Evolutionary conservation across 2,888 invertebrate genomes (phyloP).

Genomic region (Macrosiphum euphorbiae): DNA sequence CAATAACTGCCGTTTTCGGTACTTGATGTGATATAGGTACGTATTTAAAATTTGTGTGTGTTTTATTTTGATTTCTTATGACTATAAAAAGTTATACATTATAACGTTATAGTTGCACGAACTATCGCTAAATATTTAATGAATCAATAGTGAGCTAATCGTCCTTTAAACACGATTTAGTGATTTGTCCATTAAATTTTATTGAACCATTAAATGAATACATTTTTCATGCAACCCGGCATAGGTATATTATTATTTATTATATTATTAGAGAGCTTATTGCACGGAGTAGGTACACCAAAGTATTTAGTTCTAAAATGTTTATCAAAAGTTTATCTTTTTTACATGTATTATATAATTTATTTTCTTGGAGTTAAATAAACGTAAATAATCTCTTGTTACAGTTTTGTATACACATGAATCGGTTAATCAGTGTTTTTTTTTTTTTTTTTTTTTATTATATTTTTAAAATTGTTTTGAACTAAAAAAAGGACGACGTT

Average conservation of each 20-base stretch:
- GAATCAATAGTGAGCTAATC: too few relatives aligned
- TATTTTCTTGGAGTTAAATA: background rate
- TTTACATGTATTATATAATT: background rate
- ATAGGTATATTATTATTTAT: too few relatives aligned
- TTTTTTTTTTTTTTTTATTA: background rate
- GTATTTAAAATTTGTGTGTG: background rate
- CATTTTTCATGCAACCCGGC: too few relatives aligned
- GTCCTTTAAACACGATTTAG: too few relatives aligned
- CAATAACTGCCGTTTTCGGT: background rate
- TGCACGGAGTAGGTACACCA: background rate
- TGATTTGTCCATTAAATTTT: too few relatives aligned
- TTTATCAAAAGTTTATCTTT: background rate
- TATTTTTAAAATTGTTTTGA: background rate
- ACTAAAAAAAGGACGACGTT: background rate
- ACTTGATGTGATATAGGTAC: background rate
- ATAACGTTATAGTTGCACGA: background rate
- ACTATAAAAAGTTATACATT: too few relatives aligned
- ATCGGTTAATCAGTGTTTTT: slow-evolving; percentile 10
- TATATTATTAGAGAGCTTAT: background rate
- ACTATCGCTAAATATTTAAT: too few relatives aligned
- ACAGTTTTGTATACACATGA: background rate
- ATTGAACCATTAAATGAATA: too few relatives aligned
- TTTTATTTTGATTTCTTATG: background rate
- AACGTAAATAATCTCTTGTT: slow-evolving; percentile 18
- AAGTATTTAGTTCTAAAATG: background rate